Evolutionary conservation across 2,888 invertebrate species (phyloP).

Genomic region (Nezara viridula): DNA sequence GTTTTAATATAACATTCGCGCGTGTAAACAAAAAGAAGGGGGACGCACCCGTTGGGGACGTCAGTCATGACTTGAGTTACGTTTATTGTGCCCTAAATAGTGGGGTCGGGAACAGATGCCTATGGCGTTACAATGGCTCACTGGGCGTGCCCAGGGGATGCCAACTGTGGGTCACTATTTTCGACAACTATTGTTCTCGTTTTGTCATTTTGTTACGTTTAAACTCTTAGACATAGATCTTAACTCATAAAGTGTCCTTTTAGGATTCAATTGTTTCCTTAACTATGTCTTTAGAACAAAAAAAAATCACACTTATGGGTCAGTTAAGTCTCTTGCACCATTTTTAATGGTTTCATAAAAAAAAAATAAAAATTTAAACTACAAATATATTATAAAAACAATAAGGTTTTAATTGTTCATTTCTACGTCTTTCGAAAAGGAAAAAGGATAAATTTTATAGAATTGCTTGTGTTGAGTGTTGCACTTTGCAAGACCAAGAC

Average conservation of each 20-base stretch:
- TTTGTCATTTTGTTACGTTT: neutral
- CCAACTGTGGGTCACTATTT: neutral
- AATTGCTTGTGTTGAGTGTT: too few species aligned
- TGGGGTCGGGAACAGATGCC: conserved; percentile 11
- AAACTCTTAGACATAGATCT: neutral
- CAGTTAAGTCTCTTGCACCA: too few species aligned
- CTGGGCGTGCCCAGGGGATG: neutral
- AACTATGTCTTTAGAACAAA: too few species aligned
- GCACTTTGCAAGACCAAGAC: too few species aligned
- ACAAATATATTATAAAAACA: too few species aligned
- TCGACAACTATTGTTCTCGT: neutral
- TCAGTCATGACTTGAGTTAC: conserved; percentile 16
- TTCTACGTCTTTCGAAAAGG: too few species aligned
- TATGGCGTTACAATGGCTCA: neutral
- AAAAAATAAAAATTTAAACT: too few species aligned
- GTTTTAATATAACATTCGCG: conserved; percentile 47
- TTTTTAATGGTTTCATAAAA: too few species aligned
- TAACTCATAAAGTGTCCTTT: neutral
- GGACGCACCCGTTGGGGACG: neutral
- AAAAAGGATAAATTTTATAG: too few species aligned
- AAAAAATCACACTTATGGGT: too few species aligned
- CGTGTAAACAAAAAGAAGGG: conserved; percentile 48
- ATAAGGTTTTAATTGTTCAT: too few species aligned
- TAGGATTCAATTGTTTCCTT: too few species aligned
- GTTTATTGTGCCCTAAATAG: conserved; percentile 36